Percentiles rank a stretch among this genome's conserved stretches.
These are phyloP conservation scores for Thumatha senex DNA, from an alignment of 2,888 invertebrate species.

Conservation along the genomic window DNA sequence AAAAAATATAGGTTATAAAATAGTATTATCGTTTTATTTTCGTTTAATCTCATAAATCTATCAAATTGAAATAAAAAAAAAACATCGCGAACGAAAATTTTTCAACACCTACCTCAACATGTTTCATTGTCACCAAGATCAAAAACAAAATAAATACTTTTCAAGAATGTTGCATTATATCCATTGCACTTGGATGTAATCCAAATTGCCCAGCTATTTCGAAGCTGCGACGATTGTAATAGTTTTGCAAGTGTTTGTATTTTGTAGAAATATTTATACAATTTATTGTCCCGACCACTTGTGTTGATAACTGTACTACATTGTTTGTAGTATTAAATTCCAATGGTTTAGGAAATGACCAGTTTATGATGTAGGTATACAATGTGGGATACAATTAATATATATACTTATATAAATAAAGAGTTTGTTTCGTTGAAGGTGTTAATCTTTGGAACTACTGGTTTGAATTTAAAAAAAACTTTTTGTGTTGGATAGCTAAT, in stretches of 20 bases:
- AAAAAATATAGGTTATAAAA: no score
- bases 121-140: not conserved
- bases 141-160: not conserved
- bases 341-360: not conserved
- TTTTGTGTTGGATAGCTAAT: no score
- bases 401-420: no score
- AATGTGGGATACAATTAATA: no score
- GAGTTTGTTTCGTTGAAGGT: no score
- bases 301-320: not conserved
- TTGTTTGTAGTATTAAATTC: no score
- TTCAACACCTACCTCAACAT: constrained; percentile 3
- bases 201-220: constrained; percentile 46
- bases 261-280: constrained; percentile 18
- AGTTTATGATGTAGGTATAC: no score
- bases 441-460: no score
- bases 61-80: no score
- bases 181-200: constrained; percentile 45
- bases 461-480: no score
- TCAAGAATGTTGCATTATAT: constrained; percentile 22
- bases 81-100: no score
- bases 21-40: not conserved
- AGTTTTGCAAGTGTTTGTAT: constrained; percentile 15
- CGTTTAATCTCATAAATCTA: not conserved
- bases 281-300: constrained; percentile 12
- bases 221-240: constrained; percentile 20